These are phyloP conservation scores for Nothoprocta pentlandii DNA, from an alignment of 2,113 vertebrate species.

Conservation along the genomic window DNA sequence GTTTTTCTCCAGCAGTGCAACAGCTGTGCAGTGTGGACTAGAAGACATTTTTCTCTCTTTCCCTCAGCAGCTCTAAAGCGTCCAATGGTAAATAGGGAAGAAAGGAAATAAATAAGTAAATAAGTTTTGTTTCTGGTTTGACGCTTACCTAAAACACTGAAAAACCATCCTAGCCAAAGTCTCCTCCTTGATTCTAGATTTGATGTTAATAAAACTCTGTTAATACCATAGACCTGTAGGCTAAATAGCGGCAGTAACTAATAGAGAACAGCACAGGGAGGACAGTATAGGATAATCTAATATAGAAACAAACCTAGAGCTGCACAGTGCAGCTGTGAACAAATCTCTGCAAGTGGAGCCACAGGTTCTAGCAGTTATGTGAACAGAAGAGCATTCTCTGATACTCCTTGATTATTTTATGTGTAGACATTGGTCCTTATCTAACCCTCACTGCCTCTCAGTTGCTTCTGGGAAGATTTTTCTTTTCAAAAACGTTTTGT, in stretches of 20 bases:
- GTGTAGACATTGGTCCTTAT: constrained; percentile 38
- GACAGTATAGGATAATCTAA: background rate
- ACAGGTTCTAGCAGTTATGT: background rate
- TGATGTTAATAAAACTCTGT: background rate
- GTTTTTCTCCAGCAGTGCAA: constrained; percentile 42
- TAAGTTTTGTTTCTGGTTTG: background rate
- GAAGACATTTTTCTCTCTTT: constrained; percentile 40
- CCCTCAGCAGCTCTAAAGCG: constrained; percentile 24
- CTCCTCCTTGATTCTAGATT: background rate
- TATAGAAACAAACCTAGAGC: background rate
- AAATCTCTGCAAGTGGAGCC: background rate
- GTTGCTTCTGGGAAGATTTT: constrained; percentile 58
- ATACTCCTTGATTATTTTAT: background rate
- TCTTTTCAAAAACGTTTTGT: constrained; percentile 42
- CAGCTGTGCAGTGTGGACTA: constrained; percentile 68
- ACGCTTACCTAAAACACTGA: background rate
- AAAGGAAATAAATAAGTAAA: background rate
- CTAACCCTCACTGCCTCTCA: constrained; percentile 57
- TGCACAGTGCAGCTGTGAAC: background rate
- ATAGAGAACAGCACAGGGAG: background rate
- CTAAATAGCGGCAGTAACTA: background rate
- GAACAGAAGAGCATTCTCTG: background rate
- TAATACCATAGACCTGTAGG: background rate
- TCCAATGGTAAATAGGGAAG: constrained; percentile 1
- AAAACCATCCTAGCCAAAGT: background rate